Conservation (phyloP, 2,888 invertebrate genomes). For the Pammene fasciana region DNA sequence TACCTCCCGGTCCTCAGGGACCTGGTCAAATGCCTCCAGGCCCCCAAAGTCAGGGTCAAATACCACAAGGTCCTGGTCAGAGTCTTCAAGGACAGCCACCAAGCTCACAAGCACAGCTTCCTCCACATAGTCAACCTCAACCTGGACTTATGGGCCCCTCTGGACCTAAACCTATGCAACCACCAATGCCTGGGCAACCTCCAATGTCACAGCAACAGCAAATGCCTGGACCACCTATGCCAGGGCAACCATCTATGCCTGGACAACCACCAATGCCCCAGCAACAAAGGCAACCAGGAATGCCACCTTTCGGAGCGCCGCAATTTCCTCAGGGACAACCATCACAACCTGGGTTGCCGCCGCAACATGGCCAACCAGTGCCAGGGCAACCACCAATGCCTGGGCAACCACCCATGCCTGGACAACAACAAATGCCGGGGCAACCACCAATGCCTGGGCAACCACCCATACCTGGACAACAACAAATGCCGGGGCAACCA, state of each 20-base stretch:
- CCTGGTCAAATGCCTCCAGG: slow-evolving; percentile 50
- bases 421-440: slow-evolving; percentile 43
- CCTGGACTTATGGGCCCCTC: slow-evolving; percentile 49
- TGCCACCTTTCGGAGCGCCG: slow-evolving; percentile 48
- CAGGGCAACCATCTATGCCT: slow-evolving; percentile 44
- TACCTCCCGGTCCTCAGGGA: slow-evolving; percentile 46
- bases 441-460: slow-evolving; percentile 35
- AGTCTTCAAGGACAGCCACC: slow-evolving; percentile 52
- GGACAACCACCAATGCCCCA: slow-evolving; percentile 47
- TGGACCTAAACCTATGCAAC: slow-evolving; percentile 42
- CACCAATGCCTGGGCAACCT: slow-evolving; percentile 44
- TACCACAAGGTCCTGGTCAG: slow-evolving; percentile 48
- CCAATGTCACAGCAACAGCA: slow-evolving; percentile 46
- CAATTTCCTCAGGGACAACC: slow-evolving; percentile 42
- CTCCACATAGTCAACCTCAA: slow-evolving; percentile 46
- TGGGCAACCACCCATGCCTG: slow-evolving; percentile 41
- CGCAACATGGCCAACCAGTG: slow-evolving; percentile 47
- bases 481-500: slow-evolving; percentile 47
- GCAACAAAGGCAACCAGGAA: slow-evolving; percentile 49
- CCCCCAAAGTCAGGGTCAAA: slow-evolving; percentile 42
- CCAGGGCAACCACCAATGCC: neutral
- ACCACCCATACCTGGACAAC: slow-evolving; percentile 11
- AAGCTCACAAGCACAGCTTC: slow-evolving; percentile 48
- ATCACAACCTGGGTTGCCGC: slow-evolving; percentile 46
- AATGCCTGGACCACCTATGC: slow-evolving; percentile 49